Percentiles rank a stretch among this genome's conserved stretches.
Evolutionary conservation across 2,113 vertebrate species (phyloP).

Genomic region (Tragelaphus imberbis): DNA sequence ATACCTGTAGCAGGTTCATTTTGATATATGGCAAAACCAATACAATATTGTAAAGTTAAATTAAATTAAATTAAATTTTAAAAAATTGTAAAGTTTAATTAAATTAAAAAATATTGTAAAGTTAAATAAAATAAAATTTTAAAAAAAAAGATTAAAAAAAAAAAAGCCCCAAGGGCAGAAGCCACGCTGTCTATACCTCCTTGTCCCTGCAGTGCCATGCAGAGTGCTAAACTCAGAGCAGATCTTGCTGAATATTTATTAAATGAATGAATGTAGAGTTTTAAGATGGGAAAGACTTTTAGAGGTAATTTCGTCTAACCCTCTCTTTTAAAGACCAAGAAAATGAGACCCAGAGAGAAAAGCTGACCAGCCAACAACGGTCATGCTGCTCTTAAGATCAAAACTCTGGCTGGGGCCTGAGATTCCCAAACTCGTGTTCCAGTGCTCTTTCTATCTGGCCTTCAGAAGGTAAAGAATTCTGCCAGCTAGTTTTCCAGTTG

Average conservation of each 20-base stretch:
- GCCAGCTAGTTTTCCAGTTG: constrained; percentile 53
- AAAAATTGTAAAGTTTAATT: too few species aligned
- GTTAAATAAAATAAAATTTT: too few species aligned
- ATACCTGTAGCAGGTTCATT: too few species aligned
- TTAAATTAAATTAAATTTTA: too few species aligned
- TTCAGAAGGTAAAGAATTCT: constrained; percentile 48
- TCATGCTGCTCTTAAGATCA: constrained; percentile 30
- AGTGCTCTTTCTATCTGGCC: constrained; percentile 26
- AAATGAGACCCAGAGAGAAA: not conserved
- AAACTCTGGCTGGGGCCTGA: constrained; percentile 32
- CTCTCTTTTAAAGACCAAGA: not conserved
- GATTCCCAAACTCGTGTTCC: constrained; percentile 23
- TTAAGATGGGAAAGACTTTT: not conserved
- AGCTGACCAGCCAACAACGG: not conserved
- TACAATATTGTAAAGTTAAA: too few species aligned
- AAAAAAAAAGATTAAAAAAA: too few species aligned
- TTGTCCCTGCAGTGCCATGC: not conserved
- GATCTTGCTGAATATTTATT: not conserved
- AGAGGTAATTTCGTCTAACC: not conserved
- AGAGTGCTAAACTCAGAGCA: not conserved
- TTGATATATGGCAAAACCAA: too few species aligned
- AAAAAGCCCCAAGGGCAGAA: not conserved
- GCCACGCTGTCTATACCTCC: fast-evolving
- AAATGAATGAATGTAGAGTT: not conserved
- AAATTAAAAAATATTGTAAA: too few species aligned